phyloP scores from a whole-genome alignment of 2,797 vertebrate genomes.

The Parotocinclus haroldoi region DNA sequence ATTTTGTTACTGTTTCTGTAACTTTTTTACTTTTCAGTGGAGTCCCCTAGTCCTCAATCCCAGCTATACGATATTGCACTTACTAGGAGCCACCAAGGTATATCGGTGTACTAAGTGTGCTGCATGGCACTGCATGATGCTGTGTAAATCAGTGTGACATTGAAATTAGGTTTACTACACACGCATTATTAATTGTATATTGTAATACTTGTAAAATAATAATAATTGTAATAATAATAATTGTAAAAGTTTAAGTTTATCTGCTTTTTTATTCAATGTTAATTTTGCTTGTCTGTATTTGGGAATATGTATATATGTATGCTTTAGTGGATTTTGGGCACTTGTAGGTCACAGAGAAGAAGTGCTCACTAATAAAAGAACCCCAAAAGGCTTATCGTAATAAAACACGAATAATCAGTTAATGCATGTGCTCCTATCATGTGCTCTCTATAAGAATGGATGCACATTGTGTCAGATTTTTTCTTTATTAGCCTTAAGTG shows the following conservation, averaged over 20 bases:
- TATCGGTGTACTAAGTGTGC: constrained; percentile 63
- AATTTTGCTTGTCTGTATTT: background rate
- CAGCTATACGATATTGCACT: constrained; percentile 99
- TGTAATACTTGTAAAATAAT: no score
- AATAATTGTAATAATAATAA: no score
- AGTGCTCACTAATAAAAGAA: background rate
- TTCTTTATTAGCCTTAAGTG: no score
- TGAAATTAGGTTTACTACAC: background rate
- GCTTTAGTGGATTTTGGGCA: constrained; percentile 24
- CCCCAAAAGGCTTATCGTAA: background rate
- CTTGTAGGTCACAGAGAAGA: constrained; percentile 28
- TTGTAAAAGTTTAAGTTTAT: no score
- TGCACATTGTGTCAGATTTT: no score
- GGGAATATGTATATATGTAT: background rate
- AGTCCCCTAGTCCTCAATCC: constrained; percentile 98
- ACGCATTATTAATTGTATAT: constrained; percentile 16
- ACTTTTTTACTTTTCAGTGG: constrained; percentile 88
- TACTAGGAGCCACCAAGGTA: constrained; percentile 99
- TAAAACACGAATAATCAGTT: background rate
- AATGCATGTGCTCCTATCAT: background rate
- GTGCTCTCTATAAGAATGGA: no score
- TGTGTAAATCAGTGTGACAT: constrained; percentile 21
- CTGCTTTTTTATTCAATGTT: background rate
- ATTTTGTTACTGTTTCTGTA: no score
- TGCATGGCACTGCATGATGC: constrained; percentile 74